A percentile compares a stretch with the other conserved stretches of the same genome.
These are phyloP conservation scores for Pteropus rufus DNA, from an alignment of 2,797 vertebrate genomes.

Conservation along the genomic window DNA sequence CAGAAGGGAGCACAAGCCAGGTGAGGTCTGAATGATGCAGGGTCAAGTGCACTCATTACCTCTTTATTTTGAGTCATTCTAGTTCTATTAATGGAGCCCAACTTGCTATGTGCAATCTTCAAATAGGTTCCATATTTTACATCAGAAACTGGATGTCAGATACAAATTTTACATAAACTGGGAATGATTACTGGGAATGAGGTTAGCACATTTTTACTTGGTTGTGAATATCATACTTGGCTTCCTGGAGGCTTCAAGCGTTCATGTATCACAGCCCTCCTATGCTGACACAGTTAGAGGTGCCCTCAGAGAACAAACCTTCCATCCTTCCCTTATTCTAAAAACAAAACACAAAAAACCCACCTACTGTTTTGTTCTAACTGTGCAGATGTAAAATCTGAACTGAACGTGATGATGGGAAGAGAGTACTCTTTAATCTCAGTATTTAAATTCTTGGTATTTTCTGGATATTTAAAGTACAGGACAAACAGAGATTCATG, in stretches of 20 bases:
- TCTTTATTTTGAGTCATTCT: constrained; percentile 31
- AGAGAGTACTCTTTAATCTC: not conserved
- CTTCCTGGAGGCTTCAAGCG: not conserved
- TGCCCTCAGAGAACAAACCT: not conserved
- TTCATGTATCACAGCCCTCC: not conserved
- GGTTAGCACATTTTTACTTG: constrained; percentile 25
- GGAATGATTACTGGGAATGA: constrained; percentile 39
- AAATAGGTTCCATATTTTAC: constrained; percentile 44
- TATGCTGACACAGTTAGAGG: not conserved
- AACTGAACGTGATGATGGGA: not conserved
- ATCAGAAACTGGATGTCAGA: constrained; percentile 3
- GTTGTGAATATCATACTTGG: constrained; percentile 26
- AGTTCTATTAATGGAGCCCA: not conserved
- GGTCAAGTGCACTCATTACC: constrained; percentile 27
- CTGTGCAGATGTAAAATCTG: not conserved
- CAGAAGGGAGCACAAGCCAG: not conserved
- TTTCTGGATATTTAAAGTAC: not conserved
- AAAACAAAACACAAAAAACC: not conserved
- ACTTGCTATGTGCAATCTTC: constrained; percentile 15
- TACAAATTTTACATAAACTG: constrained; percentile 36
- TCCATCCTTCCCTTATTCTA: not conserved
- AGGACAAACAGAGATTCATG: not conserved
- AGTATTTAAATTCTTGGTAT: not conserved
- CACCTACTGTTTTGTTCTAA: not conserved
- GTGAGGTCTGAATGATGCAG: not conserved